These are phyloP conservation scores for Synergus gifuensis DNA, from an alignment of 2,888 invertebrate species.

Conservation along the genomic window DNA sequence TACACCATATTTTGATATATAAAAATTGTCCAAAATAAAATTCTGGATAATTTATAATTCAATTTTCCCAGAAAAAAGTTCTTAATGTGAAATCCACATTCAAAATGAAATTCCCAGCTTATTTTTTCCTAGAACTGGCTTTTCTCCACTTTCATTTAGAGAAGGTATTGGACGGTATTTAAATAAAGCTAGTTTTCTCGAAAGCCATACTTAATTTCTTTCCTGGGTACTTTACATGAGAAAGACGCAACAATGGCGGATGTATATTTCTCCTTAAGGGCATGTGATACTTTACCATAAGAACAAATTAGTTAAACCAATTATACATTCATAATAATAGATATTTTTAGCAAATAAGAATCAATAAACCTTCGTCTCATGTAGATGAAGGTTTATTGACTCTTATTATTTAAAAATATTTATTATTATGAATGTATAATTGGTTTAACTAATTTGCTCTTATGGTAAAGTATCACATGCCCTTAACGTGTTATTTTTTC, in stretches of 20 bases:
- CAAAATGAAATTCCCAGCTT: too few relatives aligned
- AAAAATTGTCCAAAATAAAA: neutral
- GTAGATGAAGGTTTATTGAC: too few relatives aligned
- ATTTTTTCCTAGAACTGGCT: neutral
- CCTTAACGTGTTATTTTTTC: slow-evolving; percentile 21
- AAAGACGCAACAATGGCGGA: slow-evolving; percentile 17
- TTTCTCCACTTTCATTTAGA: neutral
- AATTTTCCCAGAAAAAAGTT: neutral
- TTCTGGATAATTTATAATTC: neutral
- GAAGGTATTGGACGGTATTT: neutral
- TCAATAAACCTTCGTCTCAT: too few relatives aligned
- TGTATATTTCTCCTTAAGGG: slow-evolving; percentile 18
- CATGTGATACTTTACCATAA: too few relatives aligned
- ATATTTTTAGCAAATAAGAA: too few relatives aligned
- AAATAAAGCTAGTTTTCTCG: slow-evolving; percentile 9
- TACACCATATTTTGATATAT: neutral
- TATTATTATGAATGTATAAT: too few relatives aligned
- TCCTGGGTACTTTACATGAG: neutral
- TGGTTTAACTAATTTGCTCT: too few relatives aligned
- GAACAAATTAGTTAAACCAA: too few relatives aligned
- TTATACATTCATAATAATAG: too few relatives aligned
- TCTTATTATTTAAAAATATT: too few relatives aligned
- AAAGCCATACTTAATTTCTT: slow-evolving; percentile 9
- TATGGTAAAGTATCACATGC: too few relatives aligned
- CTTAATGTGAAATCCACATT: neutral